Evolutionary conservation across 92 coral and sea anemone genomes (phyloP).

Genomic region (Palythoa heliodiscus): DNA sequence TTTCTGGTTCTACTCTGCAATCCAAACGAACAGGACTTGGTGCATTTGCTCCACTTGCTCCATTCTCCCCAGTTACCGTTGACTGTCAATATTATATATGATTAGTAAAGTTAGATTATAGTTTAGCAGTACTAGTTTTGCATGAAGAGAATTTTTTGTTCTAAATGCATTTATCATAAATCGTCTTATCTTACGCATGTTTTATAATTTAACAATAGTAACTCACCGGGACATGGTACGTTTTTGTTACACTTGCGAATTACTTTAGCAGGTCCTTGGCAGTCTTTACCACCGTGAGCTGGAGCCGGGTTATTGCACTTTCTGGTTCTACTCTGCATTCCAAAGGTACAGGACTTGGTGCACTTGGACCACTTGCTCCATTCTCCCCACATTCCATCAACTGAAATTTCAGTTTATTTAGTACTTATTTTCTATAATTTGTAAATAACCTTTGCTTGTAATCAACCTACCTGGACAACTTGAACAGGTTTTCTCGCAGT

Average conservation of each 20-base stretch:
- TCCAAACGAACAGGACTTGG: background rate
- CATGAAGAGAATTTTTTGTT: background rate
- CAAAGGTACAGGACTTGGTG: constrained; percentile 9
- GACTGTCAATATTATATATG: background rate
- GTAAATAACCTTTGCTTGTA: background rate
- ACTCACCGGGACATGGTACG: constrained; percentile 23
- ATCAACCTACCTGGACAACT: constrained; percentile 33
- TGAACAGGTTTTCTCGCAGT: constrained; percentile 34
- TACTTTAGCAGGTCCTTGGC: constrained; percentile 12
- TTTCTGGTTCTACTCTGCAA: background rate
- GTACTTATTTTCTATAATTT: no score
- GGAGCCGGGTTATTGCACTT: no score
- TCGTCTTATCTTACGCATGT: no score
- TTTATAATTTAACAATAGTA: no score
- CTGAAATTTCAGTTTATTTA: background rate
- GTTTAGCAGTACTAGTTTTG: background rate
- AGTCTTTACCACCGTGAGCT: no score
- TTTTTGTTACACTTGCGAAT: constrained; percentile 28
- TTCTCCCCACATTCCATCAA: constrained; percentile 10
- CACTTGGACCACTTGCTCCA: constrained; percentile 6
- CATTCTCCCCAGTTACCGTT: background rate
- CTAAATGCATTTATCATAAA: no score
- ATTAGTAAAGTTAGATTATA: no score
- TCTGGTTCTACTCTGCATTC: no score
- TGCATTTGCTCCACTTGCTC: background rate